Evolutionary conservation across 2,888 invertebrate genomes (phyloP).

Genomic region (Lysandra coridon): DNA sequence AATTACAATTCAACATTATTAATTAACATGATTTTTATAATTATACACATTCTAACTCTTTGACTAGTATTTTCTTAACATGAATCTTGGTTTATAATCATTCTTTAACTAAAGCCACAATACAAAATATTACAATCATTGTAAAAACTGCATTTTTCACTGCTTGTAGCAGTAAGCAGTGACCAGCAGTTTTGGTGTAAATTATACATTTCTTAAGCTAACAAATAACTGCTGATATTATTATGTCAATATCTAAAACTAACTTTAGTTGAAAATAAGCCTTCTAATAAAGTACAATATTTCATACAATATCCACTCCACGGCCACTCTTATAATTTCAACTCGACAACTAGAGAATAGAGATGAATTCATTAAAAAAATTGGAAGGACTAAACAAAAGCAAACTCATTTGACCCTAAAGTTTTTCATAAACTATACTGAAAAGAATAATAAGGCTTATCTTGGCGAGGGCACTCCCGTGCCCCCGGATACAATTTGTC

Average conservation of each 20-base stretch:
- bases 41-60: conserved; percentile 51
- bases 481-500: neutral
- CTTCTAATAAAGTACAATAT: neutral
- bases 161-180: neutral
- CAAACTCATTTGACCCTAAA: neutral
- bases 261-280: neutral
- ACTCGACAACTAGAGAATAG: neutral
- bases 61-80: conserved; percentile 62
- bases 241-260: neutral
- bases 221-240: too few relatives aligned
- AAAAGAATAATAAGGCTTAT: neutral
- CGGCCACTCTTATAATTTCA: too few relatives aligned
- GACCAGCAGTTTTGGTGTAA: neutral
- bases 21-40: conserved; percentile 64
- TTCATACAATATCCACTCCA: too few relatives aligned
- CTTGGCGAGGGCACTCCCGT: too few relatives aligned
- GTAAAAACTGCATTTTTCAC: neutral
- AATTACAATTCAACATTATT: conserved; percentile 69
- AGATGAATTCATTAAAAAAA: neutral
- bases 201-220: neutral
- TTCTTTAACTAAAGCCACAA: conserved; percentile 9
- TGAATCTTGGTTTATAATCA: conserved; percentile 37
- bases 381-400: neutral
- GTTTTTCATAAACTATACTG: neutral
- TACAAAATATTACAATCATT: conserved; percentile 34